Conservation (phyloP, 2,888 invertebrate species). For the Xylota segnis region DNA sequence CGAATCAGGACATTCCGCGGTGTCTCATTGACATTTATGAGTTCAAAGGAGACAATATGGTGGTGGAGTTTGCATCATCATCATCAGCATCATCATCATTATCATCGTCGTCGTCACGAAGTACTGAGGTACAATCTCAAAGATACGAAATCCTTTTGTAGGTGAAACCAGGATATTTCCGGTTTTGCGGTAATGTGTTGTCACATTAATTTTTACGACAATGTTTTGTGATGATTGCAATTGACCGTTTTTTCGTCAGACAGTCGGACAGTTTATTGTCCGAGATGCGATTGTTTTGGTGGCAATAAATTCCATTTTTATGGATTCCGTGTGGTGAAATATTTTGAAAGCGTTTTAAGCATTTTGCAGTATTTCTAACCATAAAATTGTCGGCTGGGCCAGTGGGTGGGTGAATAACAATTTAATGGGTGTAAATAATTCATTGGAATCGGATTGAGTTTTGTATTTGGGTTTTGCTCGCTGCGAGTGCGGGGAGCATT, state of each 20-base stretch:
- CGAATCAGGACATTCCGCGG: conserved; percentile 1
- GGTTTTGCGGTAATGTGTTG: conserved; percentile 44
- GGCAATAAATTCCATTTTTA: conserved; percentile 63
- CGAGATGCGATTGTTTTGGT: conserved; percentile 57
- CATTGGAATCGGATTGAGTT: conserved; percentile 41
- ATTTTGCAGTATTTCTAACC: conserved; percentile 12
- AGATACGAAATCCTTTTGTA: conserved; percentile 14
- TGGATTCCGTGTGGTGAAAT: conserved; percentile 56
- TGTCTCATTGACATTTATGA: conserved; percentile 49
- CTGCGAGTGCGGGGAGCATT: conserved; percentile 18
- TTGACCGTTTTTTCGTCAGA: conserved; percentile 45
- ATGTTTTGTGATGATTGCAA: conserved; percentile 72
- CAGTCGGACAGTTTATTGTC: conserved; percentile 34
- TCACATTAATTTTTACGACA: conserved; percentile 69
- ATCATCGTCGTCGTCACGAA: no score
- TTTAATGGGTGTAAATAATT: conserved; percentile 61
- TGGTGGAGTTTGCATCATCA: no score
- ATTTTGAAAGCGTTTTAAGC: conserved; percentile 37
- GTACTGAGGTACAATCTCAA: conserved; percentile 35
- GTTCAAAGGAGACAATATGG: conserved; percentile 2
- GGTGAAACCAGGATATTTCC: conserved; percentile 43
- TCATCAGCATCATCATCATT: no score
- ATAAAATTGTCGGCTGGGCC: not conserved
- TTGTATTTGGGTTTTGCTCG: conserved; percentile 6
- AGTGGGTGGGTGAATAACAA: conserved; percentile 25